A percentile compares a stretch with the other conserved stretches of the same genome.
phyloP scores from a whole-genome alignment of 1,140 invertebrate genomes.

The Dufourea novaeangliae region DNA sequence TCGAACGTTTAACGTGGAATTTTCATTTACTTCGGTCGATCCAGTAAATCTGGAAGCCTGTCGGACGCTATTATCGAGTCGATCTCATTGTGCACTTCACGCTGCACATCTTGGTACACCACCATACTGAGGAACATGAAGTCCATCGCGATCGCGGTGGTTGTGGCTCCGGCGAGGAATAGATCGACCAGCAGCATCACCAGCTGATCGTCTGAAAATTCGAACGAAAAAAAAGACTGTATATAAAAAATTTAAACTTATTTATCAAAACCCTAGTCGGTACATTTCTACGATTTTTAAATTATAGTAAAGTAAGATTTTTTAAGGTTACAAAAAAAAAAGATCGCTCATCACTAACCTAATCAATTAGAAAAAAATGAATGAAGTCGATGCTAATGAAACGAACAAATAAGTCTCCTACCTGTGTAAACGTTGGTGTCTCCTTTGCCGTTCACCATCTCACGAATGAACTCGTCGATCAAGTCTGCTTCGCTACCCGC shows the following conservation, averaged over 20 bases:
- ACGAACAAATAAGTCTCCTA: constrained; percentile 74
- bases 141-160: constrained; percentile 87
- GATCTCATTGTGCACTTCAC: constrained; percentile 86
- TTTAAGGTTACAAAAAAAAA: no score
- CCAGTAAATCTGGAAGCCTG: constrained; percentile 73
- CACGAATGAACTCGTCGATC: constrained; percentile 89
- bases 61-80: constrained; percentile 80
- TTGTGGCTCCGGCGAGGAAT: constrained; percentile 87
- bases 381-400: no score
- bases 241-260: no score
- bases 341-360: no score
- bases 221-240: no score
- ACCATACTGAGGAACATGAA: constrained; percentile 88
- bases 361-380: no score
- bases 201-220: constrained; percentile 84
- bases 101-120: constrained; percentile 85
- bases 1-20: no score
- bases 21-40: constrained; percentile 78
- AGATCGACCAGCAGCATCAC: constrained; percentile 87
- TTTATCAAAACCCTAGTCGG: no score
- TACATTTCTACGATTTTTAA: no score
- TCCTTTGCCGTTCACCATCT: constrained; percentile 83
- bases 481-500: constrained; percentile 84
- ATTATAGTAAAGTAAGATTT: no score
- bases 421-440: constrained; percentile 83